Evolutionary conservation across 2,113 vertebrate genomes (phyloP).

Genomic region (Myodes glareolus): DNA sequence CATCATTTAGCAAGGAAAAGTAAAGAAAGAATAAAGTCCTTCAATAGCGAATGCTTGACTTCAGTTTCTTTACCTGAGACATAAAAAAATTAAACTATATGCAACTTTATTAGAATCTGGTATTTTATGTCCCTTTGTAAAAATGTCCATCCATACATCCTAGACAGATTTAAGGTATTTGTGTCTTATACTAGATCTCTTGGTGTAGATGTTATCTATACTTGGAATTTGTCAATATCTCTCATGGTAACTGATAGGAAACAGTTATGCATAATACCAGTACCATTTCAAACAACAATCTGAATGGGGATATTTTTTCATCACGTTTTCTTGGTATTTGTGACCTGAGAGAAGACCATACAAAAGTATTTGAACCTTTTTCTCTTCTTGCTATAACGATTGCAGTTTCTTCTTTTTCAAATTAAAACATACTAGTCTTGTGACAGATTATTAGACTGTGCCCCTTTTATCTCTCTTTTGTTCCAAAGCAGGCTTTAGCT

Average conservation of each 20-base stretch:
- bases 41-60: neutral
- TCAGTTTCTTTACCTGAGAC: neutral
- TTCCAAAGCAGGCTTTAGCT: constrained; percentile 48
- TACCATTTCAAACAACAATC: neutral
- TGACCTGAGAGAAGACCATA: neutral
- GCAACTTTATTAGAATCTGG: neutral
- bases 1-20: neutral
- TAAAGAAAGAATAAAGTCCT: neutral
- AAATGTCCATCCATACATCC: neutral
- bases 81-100: constrained; percentile 14
- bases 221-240: neutral
- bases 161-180: neutral
- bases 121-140: neutral
- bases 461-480: neutral
- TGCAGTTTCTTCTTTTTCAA: neutral
- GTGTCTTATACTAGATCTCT: neutral
- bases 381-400: neutral
- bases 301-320: neutral
- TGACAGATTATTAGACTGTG: neutral
- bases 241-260: neutral
- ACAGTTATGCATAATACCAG: neutral
- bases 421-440: neutral
- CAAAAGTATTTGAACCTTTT: neutral
- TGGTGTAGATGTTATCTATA: neutral
- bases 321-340: neutral